A percentile compares a stretch with the other conserved stretches of the same genome.
Conservation (phyloP, 2,888 invertebrate species). For the Mesorhabditis spiculigera region DNA sequence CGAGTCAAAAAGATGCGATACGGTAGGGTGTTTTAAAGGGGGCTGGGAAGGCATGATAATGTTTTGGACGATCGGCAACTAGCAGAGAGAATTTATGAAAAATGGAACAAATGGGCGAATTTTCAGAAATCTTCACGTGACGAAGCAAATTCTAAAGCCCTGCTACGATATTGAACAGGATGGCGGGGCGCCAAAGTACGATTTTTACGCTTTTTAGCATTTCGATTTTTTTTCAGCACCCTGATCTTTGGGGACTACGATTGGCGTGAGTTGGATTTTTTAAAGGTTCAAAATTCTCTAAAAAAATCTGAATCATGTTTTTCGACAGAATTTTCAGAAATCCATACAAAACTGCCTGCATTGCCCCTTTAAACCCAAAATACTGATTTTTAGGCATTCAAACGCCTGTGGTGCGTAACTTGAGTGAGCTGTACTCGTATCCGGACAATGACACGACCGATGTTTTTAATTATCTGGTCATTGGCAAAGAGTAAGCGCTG, state of each 20-base stretch:
- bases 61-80: neutral
- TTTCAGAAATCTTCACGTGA: neutral
- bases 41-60: neutral
- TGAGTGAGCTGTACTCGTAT: neutral
- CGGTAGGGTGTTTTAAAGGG: neutral
- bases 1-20: neutral
- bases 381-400: too few relatives aligned
- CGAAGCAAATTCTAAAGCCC: neutral
- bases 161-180: neutral
- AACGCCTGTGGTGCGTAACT: too few relatives aligned
- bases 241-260: neutral
- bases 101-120: too few relatives aligned
- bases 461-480: neutral
- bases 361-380: too few relatives aligned
- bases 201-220: neutral
- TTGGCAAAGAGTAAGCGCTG: neutral
- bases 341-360: too few relatives aligned
- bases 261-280: slow-evolving; percentile 4
- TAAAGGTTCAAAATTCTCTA: neutral
- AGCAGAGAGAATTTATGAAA: neutral
- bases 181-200: neutral
- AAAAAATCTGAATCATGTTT: too few relatives aligned
- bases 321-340: too few relatives aligned
- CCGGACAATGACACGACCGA: neutral
- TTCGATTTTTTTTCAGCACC: neutral